Conservation (phyloP, 1,140 invertebrate genomes). For the Carposina sasakii region DNA sequence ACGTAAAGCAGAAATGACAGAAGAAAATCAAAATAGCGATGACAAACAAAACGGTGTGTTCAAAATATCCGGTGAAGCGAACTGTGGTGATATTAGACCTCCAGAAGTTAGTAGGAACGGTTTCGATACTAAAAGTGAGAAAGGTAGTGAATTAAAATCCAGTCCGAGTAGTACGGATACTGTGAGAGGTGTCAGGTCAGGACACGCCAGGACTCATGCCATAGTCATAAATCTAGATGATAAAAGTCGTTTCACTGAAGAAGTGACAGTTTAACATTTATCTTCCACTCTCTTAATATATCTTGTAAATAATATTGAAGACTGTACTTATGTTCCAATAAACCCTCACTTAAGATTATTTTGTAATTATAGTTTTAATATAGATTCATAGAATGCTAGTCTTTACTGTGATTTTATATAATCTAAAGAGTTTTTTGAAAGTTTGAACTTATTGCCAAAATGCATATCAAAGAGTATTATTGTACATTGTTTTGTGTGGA, state of each 20-base stretch:
- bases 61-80: conserved; percentile 62
- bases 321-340: conserved; percentile 44
- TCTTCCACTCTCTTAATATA: conserved; percentile 10
- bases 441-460: no score
- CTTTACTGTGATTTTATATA: conserved; percentile 51
- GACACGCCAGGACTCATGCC: conserved; percentile 79
- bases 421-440: no score
- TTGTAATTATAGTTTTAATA: neutral
- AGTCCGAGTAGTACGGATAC: conserved; percentile 58
- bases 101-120: conserved; percentile 56
- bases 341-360: neutral
- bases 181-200: conserved; percentile 73
- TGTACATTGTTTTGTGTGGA: no score
- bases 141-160: conserved; percentile 49
- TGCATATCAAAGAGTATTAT: no score
- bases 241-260: conserved; percentile 85
- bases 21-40: conserved; percentile 36
- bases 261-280: conserved; percentile 82
- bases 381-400: conserved; percentile 49
- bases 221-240: conserved; percentile 86
- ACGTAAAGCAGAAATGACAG: conserved; percentile 37
- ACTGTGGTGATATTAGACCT: conserved; percentile 59
- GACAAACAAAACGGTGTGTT: conserved; percentile 62
- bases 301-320: conserved; percentile 27
- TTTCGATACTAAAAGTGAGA: conserved; percentile 50